Evolutionary conservation across 1,140 invertebrate genomes (phyloP), one percentile per base, ranked within the genome.

Genomic region (Neodiprion lecontei): DNA sequence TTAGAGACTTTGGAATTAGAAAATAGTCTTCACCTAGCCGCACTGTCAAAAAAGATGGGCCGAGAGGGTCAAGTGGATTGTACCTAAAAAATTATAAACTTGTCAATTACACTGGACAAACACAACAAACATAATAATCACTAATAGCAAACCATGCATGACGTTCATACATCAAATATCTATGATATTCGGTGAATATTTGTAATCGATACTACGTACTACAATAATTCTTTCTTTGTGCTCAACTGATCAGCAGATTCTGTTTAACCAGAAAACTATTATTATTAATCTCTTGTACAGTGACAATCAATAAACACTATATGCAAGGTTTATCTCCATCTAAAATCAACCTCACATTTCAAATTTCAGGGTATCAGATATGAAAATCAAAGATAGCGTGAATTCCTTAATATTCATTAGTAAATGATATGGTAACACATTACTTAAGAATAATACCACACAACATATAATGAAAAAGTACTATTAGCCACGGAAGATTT

Each of bases 11-110:
- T 66, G 85, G 84, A 66, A 86, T 82, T 71, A 79, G 81, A 80
- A 84, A 86, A 77, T 82, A 83, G 74, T 85, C 84, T 14, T 84
- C 80, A 69, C 82, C 84, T 81, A 86, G 67, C 73, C 82, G 84
- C 65, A 85, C 79, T 78, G 78, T 82, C 76, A 84, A 79, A 79
- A 83, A 84, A 70, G 79, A 76, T 68, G 82, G 48, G 67, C 76
- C 82, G 67, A 81, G 78, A 66, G 84, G 73, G 48, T 85, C 80
- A 75, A 80, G 77, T n/a, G 78, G 76, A 79, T 82, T 81, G 77
- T 23, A 86, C 83, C 85, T 87, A 87, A 79, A 86, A 85, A 76
- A 83, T 74, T 50, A 74, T 70, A 76, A 74, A 73, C 76, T 61
- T 49, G 78, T 82, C 77, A 80, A 72, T 79, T 66, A 67, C 50